Conservation (phyloP, 1,140 invertebrate genomes). For the Anagrus nilaparvatae region DNA sequence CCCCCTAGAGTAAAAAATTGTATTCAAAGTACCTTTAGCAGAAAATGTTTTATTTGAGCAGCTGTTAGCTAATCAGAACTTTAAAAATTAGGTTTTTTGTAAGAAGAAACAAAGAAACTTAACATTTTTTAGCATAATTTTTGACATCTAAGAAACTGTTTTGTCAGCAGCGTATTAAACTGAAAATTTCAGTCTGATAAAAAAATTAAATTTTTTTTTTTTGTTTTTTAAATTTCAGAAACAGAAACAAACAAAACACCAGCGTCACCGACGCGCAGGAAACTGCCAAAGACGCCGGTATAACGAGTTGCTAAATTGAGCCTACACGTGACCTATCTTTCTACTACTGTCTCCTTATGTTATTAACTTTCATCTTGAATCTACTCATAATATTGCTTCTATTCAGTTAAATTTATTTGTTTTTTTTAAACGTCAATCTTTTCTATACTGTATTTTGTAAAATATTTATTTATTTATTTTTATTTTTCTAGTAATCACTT, state of each 20-base stretch:
- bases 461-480: too few relatives aligned
- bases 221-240: constrained; percentile 51
- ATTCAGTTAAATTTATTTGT: too few relatives aligned
- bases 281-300: constrained; percentile 91
- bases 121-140: not conserved
- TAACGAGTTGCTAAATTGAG: constrained; percentile 51
- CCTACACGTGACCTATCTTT: constrained; percentile 35
- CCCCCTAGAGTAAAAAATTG: too few relatives aligned
- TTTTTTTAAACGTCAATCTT: too few relatives aligned
- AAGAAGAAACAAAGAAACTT: too few relatives aligned
- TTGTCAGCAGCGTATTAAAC: not conserved
- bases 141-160: not conserved
- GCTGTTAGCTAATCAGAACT: too few relatives aligned
- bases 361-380: constrained; percentile 16
- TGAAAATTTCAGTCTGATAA: not conserved
- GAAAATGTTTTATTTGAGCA: too few relatives aligned
- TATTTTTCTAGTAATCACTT: too few relatives aligned
- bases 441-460: too few relatives aligned
- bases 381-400: constrained; percentile 14
- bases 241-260: constrained; percentile 69
- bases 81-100: too few relatives aligned
- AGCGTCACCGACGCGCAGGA: constrained; percentile 77
- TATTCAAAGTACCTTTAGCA: too few relatives aligned
- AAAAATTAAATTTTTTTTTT: too few relatives aligned
- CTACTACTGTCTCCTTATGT: constrained; percentile 21